A percentile compares a stretch with the other conserved stretches of the same genome.
phyloP scores from a whole-genome alignment of 2,888 invertebrate species.

The Drosophila meridionalis region DNA sequence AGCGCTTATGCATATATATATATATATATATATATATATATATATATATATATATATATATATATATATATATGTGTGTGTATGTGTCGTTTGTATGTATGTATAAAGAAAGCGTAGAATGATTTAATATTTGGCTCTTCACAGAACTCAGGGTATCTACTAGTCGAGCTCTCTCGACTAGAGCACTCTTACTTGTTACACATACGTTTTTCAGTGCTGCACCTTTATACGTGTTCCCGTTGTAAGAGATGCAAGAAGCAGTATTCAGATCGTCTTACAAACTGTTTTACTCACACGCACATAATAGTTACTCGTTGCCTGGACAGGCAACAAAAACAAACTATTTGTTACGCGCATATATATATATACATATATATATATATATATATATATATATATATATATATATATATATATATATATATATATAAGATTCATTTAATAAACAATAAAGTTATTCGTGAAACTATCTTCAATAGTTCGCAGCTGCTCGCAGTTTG shows the following conservation, averaged over 20 bases:
- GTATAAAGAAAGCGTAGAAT: too few species aligned
- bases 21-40: too few species aligned
- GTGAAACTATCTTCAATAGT: conserved; percentile 11
- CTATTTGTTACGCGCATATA: not conserved
- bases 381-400: not conserved
- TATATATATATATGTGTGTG: too few species aligned
- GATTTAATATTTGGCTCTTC: too few species aligned
- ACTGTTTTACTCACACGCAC: not conserved
- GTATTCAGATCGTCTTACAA: not conserved
- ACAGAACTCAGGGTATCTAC: too few species aligned
- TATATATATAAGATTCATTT: conserved; percentile 3
- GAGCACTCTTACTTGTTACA: too few species aligned
- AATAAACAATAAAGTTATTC: conserved; percentile 20
- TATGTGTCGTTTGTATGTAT: too few species aligned
- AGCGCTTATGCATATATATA: too few species aligned
- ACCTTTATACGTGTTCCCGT: not conserved
- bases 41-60: too few species aligned
- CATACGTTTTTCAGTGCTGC: not conserved
- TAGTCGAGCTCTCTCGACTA: too few species aligned
- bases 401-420: not conserved
- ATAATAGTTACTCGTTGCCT: not conserved
- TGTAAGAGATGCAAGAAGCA: not conserved
- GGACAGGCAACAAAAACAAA: not conserved
- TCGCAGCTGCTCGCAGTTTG: not conserved
- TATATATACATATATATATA: not conserved